These are phyloP conservation scores for Trialeurodes vaporariorum DNA, from an alignment of 1,140 invertebrate genomes.

Conservation along the genomic window DNA sequence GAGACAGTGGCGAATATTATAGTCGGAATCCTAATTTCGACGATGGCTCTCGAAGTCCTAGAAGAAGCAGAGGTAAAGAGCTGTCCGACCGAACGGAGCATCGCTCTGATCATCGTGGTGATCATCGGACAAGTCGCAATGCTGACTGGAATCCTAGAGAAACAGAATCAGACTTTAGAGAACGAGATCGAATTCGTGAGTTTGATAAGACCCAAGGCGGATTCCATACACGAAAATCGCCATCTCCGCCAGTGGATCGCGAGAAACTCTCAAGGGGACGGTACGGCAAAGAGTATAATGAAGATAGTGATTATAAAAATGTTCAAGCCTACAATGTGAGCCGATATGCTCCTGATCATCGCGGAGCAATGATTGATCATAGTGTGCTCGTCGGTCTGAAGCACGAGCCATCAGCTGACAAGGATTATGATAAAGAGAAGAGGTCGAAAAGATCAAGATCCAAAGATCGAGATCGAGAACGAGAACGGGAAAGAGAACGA, in stretches of 20 bases:
- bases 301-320: neutral
- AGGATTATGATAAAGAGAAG: slow-evolving; percentile 14
- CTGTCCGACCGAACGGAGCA: neutral
- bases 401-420: slow-evolving; percentile 1
- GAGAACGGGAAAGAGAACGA: slow-evolving; percentile 13
- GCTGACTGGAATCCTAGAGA: neutral
- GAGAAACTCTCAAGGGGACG: neutral
- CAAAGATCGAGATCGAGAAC: slow-evolving; percentile 4
- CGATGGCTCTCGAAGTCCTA: neutral
- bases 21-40: neutral
- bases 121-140: neutral
- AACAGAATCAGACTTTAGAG: neutral
- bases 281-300: neutral
- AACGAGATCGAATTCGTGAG: neutral
- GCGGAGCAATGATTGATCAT: neutral
- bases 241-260: neutral
- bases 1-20: neutral
- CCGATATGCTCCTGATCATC: neutral
- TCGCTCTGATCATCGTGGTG: neutral
- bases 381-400: neutral
- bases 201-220: too few relatives aligned
- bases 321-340: neutral
- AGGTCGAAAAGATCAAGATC: slow-evolving; percentile 9
- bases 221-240: neutral
- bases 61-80: neutral